These are phyloP conservation scores for Zingel zingel DNA, from an alignment of 2,113 vertebrate species.

Conservation along the genomic window DNA sequence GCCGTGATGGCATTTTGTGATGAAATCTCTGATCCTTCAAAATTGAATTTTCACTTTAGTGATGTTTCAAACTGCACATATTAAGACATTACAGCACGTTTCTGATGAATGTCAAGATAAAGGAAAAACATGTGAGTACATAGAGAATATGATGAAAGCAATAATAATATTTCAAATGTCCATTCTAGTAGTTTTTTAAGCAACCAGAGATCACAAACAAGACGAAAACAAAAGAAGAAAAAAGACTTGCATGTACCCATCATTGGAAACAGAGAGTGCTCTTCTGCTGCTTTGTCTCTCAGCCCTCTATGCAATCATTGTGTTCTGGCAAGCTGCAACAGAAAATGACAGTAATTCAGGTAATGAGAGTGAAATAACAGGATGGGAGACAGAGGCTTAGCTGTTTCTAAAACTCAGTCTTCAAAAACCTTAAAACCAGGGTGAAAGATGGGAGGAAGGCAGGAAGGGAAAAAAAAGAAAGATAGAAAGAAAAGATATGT, in stretches of 20 bases:
- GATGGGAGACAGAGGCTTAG: constrained; percentile 12
- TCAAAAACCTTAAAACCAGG: constrained; percentile 5
- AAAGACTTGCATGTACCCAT: neutral
- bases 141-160: neutral
- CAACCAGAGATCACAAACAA: neutral
- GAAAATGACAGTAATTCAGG: constrained; percentile 58
- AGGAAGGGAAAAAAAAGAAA: neutral
- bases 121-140: neutral
- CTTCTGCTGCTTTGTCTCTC: constrained; percentile 16
- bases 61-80: neutral
- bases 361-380: constrained; percentile 39
- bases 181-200: neutral
- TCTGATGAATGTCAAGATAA: neutral
- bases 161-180: neutral
- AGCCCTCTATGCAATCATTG: constrained; percentile 13
- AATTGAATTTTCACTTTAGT: constrained; percentile 18
- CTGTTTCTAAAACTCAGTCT: constrained; percentile 12
- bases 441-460: neutral
- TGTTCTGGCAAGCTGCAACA: constrained; percentile 27
- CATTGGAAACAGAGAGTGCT: constrained; percentile 19
- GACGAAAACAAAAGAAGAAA: constrained; percentile 18
- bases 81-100: neutral
- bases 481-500: constrained; percentile 4
- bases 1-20: constrained; percentile 18
- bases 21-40: constrained; percentile 34